These are phyloP conservation scores for Dendrocincla fuliginosa DNA, from an alignment of 2,797 vertebrate species.

Conservation along the genomic window DNA sequence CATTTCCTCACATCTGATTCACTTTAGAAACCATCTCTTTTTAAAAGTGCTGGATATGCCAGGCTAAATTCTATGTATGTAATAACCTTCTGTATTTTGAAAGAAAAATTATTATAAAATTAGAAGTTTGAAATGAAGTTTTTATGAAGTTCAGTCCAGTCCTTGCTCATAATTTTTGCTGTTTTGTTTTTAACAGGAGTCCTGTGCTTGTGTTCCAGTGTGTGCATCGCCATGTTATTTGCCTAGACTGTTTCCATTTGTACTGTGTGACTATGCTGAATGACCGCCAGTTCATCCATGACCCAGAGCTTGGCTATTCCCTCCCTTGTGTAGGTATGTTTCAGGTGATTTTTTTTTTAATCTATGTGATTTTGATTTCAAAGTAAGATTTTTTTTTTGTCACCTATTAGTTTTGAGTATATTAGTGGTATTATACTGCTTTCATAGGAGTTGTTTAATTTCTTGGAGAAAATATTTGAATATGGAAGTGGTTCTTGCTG, in stretches of 20 bases:
- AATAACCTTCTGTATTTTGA: neutral
- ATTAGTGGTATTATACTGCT: neutral
- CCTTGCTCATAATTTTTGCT: neutral
- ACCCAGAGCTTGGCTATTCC: slow-evolving; percentile 85
- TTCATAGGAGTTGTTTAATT: neutral
- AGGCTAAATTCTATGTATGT: neutral
- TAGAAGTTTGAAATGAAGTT: neutral
- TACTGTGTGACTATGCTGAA: slow-evolving; percentile 89
- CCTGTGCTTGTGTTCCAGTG: slow-evolving; percentile 90
- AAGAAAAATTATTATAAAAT: neutral
- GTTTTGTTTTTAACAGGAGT: slow-evolving; percentile 73
- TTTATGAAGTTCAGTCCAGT: neutral
- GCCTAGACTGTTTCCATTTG: slow-evolving; percentile 88
- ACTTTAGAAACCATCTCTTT: neutral
- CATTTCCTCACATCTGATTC: neutral
- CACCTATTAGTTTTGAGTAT: neutral
- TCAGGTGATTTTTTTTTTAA: neutral
- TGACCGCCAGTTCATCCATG: slow-evolving; percentile 84
- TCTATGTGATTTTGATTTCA: neutral
- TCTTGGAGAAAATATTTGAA: neutral
- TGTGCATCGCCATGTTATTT: slow-evolving; percentile 86
- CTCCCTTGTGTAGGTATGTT: slow-evolving; percentile 88
- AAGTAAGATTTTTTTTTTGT: neutral
- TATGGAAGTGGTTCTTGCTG: neutral
- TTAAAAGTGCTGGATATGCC: neutral